These are phyloP conservation scores for Graptemys geographica DNA, from an alignment of 2,797 vertebrate species.

Conservation along the genomic window DNA sequence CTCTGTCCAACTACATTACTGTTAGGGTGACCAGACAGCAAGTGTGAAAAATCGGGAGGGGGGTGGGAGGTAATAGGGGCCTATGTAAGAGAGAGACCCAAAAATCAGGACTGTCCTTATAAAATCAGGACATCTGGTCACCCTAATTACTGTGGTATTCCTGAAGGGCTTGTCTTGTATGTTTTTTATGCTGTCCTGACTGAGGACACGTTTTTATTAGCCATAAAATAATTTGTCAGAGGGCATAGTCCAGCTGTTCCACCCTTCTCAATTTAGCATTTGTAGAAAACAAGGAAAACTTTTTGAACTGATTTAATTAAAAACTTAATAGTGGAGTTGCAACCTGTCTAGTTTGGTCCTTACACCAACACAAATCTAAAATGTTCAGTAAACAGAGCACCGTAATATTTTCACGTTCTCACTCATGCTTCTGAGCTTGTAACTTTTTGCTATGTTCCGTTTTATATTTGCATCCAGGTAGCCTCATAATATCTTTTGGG, in stretches of 20 bases:
- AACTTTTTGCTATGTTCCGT: background rate
- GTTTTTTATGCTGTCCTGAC: background rate
- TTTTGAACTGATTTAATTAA: background rate
- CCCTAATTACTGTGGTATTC: background rate
- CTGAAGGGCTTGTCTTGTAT: background rate
- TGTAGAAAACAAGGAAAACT: background rate
- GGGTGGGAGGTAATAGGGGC: too few relatives aligned
- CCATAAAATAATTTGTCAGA: background rate
- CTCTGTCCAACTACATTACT: background rate
- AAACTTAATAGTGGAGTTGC: background rate
- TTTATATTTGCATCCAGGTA: background rate
- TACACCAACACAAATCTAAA: background rate
- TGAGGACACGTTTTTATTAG: background rate
- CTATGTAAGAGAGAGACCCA: too few relatives aligned
- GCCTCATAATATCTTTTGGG: background rate
- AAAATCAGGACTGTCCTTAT: too few relatives aligned
- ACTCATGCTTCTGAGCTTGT: background rate
- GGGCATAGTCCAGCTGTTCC: background rate
- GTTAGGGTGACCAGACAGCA: too few relatives aligned
- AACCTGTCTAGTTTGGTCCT: rapidly evolving
- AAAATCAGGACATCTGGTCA: too few relatives aligned
- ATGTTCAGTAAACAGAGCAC: rapidly evolving
- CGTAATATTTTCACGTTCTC: background rate
- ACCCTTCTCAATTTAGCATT: background rate
- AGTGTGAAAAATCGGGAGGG: too few relatives aligned